Percentiles rank a stretch among this genome's conserved stretches.
These are phyloP conservation scores for Lissonota sp. DNA, from an alignment of 2,888 invertebrate genomes.

Conservation along the genomic window DNA sequence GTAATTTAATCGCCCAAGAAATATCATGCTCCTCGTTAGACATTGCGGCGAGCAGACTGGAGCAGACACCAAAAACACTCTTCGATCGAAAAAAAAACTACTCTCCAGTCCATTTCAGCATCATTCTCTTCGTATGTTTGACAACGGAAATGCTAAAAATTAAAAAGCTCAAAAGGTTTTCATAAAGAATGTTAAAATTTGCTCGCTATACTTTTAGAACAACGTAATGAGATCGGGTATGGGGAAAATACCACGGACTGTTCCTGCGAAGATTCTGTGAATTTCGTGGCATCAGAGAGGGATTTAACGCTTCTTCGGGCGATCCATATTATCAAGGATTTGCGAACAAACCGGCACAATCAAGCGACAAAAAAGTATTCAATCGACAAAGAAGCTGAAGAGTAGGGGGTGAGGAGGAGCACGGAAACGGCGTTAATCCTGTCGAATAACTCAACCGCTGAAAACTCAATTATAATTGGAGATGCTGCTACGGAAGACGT, in stretches of 20 bases:
- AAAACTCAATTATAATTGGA: slow-evolving; percentile 33
- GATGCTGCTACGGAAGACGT: not conserved
- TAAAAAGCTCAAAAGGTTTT: no score
- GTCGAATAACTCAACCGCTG: slow-evolving; percentile 14
- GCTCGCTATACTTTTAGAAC: no score
- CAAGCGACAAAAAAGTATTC: slow-evolving; percentile 1
- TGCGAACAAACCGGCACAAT: slow-evolving; percentile 12
- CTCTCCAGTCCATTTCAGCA: no score
- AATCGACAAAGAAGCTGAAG: slow-evolving; percentile 6
- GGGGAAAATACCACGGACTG: no score
- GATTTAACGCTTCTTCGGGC: not conserved
- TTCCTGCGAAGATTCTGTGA: not conserved
- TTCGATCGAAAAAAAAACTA: not conserved
- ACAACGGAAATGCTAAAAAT: no score
- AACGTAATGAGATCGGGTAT: no score
- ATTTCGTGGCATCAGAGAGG: not conserved
- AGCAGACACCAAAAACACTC: slow-evolving; percentile 29
- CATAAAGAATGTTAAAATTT: no score
- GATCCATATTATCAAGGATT: slow-evolving; percentile 11
- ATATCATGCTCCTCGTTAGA: slow-evolving; percentile 66
- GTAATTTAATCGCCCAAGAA: slow-evolving; percentile 79
- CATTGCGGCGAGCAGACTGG: slow-evolving; percentile 50
- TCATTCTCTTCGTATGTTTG: no score
- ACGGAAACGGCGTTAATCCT: slow-evolving; percentile 15
- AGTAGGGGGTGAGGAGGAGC: not conserved